Base-by-base conservation (phyloP, 1,140 invertebrate genomes). In the Hirudo medicinalis region DNA sequence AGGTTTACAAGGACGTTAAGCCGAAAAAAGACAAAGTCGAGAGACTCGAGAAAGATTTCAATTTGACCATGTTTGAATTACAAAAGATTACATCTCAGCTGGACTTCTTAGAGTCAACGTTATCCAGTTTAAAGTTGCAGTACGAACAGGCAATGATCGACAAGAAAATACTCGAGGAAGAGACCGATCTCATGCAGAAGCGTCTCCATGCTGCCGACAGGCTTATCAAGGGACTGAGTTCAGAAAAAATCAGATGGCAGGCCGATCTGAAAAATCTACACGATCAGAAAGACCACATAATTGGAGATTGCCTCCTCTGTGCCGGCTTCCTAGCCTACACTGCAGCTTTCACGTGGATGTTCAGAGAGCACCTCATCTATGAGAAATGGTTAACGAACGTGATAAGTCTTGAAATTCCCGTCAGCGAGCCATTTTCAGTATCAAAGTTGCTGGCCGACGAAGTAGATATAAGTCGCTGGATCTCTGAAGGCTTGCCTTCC, bases 391-490 rank as follows among this genome's bases (percentile, higher is more conserved):
- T 87, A 69, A 83, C 84, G 15, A 88, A 89, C 78, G 80, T 93
- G 0, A 67, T 82, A 27, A 80, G 86, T 13, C 85, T 85, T 75
- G 82, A 86, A 13, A 88, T 94, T 70, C 90, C 91, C 0, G 76
- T 91, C 19, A 86, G 87, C 13, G 78, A 85, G 57, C 79, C 79
- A 3, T 84, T 79, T 72, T 86, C 83, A 69, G 82, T 92, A 66
- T 89, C 92, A 78, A 83, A 81, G 49, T 85, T 89, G 76, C 80
- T 94, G 5, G 89, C 88, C 8, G 88, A 88, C 78, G 91, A 93
- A 76, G 88, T 92, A 0, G 89, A 92, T 82, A 87, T 92, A 6
- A 91, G 88, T 77, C 86, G 85, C 85, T 94, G 91, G 91, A 90
- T 86, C 74, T 91, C 88, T 0, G 88, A 93, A 82, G 88, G 89